A percentile compares a stretch with the other conserved stretches of the same genome.
Evolutionary conservation across 2,888 invertebrate species (phyloP).

Genomic region (Amiota minor): DNA sequence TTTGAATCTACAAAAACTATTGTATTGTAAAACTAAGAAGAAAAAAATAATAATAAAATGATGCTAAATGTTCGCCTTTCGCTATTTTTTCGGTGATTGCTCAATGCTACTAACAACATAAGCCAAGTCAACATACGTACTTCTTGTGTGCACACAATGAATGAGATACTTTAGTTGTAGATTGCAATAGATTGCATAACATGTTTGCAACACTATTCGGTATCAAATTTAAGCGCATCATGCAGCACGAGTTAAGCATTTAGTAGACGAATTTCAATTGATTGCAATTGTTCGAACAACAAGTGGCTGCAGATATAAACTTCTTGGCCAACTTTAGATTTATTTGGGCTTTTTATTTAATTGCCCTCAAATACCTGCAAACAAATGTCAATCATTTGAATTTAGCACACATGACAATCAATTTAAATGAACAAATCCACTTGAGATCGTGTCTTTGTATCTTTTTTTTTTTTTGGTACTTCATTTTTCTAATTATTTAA

Average conservation of each 20-base stretch:
- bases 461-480: too few species aligned
- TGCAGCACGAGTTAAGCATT: background rate
- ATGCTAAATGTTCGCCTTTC: conserved; percentile 22
- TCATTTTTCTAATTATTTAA: conserved; percentile 11
- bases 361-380: background rate
- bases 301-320: background rate
- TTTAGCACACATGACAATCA: too few species aligned
- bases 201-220: background rate
- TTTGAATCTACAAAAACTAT: background rate
- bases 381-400: conserved; percentile 22
- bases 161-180: too few species aligned
- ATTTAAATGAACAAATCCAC: conserved; percentile 7
- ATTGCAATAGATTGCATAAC: background rate
- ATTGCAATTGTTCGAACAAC: conserved; percentile 5
- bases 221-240: background rate
- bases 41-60: conserved; percentile 4
- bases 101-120: background rate
- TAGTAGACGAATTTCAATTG: background rate
- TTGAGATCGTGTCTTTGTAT: background rate
- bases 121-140: background rate
- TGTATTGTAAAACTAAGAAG: too few species aligned
- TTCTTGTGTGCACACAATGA: background rate
- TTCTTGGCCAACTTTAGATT: background rate
- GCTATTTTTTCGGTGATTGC: conserved; percentile 26
- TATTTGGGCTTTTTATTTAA: background rate